phyloP scores from a whole-genome alignment of 2,113 vertebrate genomes.

The Calonectris borealis region DNA sequence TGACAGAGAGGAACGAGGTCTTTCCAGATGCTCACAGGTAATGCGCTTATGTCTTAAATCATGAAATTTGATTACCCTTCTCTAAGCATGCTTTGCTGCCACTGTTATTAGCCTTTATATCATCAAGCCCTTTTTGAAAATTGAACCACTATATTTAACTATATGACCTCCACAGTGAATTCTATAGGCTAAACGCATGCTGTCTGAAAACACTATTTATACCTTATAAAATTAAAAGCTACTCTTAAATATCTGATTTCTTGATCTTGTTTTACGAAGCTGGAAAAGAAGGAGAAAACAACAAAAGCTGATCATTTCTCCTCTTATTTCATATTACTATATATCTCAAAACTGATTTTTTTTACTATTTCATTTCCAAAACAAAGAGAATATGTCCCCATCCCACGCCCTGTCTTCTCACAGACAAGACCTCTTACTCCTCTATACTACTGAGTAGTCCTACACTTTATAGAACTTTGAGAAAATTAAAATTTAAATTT shows the following conservation, averaged over 20 bases:
- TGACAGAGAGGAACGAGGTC: constrained; percentile 7
- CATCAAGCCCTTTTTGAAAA: constrained; percentile 16
- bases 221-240: background rate
- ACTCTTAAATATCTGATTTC: background rate
- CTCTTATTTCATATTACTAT: background rate
- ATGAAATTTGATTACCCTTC: constrained; percentile 10
- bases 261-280: background rate
- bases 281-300: background rate
- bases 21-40: constrained; percentile 18
- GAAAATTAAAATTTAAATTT: background rate
- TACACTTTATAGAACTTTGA: background rate
- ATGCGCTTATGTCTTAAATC: background rate
- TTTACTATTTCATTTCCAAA: background rate
- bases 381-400: background rate
- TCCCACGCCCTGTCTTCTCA: background rate
- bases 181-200: background rate
- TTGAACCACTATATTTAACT: constrained; percentile 26
- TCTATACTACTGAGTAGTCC: background rate
- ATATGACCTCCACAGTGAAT: background rate
- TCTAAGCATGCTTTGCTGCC: background rate
- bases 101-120: constrained; percentile 20
- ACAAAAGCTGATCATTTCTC: background rate
- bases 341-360: background rate
- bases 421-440: background rate
- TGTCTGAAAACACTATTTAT: background rate